These are phyloP conservation scores for Apocrypta bakeri DNA, from an alignment of 1,140 invertebrate genomes.

Conservation along the genomic window DNA sequence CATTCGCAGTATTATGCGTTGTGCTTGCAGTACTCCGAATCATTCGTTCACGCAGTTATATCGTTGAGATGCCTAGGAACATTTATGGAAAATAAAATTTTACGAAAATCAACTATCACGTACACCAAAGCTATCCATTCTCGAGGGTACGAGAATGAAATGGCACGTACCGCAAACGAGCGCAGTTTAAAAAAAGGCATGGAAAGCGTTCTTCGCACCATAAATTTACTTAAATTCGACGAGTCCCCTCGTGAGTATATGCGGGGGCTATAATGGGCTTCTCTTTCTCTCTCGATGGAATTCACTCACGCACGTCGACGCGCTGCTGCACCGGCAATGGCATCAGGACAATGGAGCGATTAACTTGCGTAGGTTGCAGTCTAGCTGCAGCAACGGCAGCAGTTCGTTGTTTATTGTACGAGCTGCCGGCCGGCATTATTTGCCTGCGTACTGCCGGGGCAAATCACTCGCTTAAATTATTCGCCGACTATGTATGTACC, in stretches of 20 bases:
- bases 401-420: conserved; percentile 65
- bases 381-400: conserved; percentile 49
- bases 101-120: no score
- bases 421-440: conserved; percentile 60
- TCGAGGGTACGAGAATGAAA: no score
- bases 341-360: conserved; percentile 67
- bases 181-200: no score
- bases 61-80: not conserved
- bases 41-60: not conserved
- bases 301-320: conserved; percentile 61
- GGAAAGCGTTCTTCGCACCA: not conserved
- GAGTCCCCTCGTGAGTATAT: not conserved
- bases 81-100: no score
- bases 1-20: not conserved
- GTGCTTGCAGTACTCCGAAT: not conserved
- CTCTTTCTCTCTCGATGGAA: conserved; percentile 49
- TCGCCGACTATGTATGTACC: conserved; percentile 63
- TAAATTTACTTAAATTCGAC: conserved; percentile 38
- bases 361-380: conserved; percentile 61
- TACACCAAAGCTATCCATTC: no score
- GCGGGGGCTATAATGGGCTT: not conserved
- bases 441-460: conserved; percentile 55
- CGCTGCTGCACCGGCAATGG: conserved; percentile 36
- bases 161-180: no score
- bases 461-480: conserved; percentile 68